Evolutionary conservation across 2,113 vertebrate genomes (phyloP).

Genomic region (Regulus satrapa): DNA sequence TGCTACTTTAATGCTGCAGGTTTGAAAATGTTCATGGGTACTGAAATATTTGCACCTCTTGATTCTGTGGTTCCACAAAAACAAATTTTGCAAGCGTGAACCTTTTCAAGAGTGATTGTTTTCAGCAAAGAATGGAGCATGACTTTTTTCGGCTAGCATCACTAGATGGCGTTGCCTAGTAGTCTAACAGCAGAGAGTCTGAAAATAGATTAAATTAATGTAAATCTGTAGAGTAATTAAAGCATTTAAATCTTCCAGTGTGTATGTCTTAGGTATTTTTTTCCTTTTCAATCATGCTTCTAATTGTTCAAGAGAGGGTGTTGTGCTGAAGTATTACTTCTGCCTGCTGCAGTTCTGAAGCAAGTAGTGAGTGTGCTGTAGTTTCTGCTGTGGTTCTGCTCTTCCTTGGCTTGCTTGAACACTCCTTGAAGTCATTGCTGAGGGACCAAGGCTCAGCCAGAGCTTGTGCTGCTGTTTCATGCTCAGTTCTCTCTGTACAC

Average conservation of each 20-base stretch:
- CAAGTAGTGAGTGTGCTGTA: not conserved
- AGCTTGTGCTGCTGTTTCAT: not conserved
- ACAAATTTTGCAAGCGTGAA: not conserved
- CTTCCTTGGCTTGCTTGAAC: not conserved
- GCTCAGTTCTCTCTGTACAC: not conserved
- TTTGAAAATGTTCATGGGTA: not conserved
- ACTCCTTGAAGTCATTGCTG: not conserved
- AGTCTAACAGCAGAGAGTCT: not conserved
- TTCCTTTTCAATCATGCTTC: not conserved
- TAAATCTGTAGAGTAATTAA: not conserved
- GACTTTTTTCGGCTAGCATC: not conserved
- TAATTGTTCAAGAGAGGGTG: not conserved
- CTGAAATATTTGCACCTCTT: not conserved
- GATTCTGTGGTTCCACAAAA: not conserved
- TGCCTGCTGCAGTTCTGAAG: not conserved
- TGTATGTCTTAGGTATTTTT: not conserved
- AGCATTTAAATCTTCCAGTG: not conserved
- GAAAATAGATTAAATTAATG: not conserved
- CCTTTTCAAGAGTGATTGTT: not conserved
- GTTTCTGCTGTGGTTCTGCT: not conserved
- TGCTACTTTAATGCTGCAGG: not conserved
- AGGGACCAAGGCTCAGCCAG: not conserved
- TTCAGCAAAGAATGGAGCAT: not conserved
- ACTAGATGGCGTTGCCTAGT: constrained; percentile 44
- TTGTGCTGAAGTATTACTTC: not conserved